Percentiles rank a stretch among this genome's conserved stretches.
Conservation (phyloP, 2,888 invertebrate species). For the Apocheima hispidaria region DNA sequence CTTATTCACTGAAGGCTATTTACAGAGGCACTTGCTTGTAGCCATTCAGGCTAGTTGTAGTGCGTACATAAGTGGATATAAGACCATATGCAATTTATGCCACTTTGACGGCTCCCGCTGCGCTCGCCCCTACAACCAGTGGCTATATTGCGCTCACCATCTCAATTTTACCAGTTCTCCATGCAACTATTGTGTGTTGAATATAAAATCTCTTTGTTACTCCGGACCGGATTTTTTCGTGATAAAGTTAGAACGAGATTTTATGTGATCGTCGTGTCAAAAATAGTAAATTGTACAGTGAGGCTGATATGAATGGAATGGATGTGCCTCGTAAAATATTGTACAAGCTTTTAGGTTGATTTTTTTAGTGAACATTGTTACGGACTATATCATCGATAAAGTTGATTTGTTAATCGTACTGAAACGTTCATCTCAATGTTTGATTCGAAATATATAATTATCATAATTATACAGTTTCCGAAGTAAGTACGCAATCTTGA, state of each 20-base stretch:
- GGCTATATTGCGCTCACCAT: constrained; percentile 11
- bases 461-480: background rate
- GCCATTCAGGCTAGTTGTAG: constrained; percentile 40
- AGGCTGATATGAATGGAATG: constrained; percentile 35
- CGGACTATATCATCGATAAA: constrained; percentile 21
- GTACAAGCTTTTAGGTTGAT: constrained; percentile 29
- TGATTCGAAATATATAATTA: background rate
- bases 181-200: constrained; percentile 39
- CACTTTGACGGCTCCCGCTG: constrained; percentile 34
- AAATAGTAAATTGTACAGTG: constrained; percentile 35
- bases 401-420: constrained; percentile 13
- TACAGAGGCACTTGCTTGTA: constrained; percentile 33
- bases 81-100: constrained; percentile 43
- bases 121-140: constrained; percentile 8
- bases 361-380: constrained; percentile 29
- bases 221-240: constrained; percentile 25
- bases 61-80: constrained; percentile 35
- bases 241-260: constrained; percentile 36
- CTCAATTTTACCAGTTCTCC: constrained; percentile 31
- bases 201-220: constrained; percentile 39
- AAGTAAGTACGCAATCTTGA: constrained; percentile 4
- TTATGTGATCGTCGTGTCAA: constrained; percentile 37
- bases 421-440: background rate
- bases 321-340: constrained; percentile 34
- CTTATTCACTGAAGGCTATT: constrained; percentile 42